Conservation (phyloP, 1,140 invertebrate species). For the Drosophila neocordata region DNA sequence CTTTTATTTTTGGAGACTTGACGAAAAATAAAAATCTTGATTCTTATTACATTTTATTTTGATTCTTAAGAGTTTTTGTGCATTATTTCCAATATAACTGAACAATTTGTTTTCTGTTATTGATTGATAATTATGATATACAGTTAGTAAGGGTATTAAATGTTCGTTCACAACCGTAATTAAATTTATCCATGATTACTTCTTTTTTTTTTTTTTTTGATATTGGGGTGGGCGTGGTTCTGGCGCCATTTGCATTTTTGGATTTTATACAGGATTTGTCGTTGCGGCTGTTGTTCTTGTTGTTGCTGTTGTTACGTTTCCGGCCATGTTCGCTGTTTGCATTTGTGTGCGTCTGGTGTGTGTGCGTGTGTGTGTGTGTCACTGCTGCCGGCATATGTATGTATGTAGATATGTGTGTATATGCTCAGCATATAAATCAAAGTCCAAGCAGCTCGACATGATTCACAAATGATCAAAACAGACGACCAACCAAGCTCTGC, state of each 20-base stretch:
- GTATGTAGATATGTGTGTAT: constrained; percentile 29
- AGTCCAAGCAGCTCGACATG: constrained; percentile 73
- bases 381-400: no score
- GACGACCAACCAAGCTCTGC: constrained; percentile 30
- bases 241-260: constrained; percentile 49
- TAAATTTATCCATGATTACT: background rate
- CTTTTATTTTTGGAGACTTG: no score
- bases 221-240: constrained; percentile 19
- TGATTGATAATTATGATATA: background rate
- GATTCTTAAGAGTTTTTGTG: no score
- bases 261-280: constrained; percentile 42
- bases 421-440: constrained; percentile 65
- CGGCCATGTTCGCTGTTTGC: constrained; percentile 33
- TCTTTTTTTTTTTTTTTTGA: background rate
- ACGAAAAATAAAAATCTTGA: no score
- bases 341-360: constrained; percentile 16
- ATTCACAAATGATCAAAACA: constrained; percentile 78
- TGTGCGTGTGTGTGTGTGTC: background rate
- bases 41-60: no score
- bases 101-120: no score
- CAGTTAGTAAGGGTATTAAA: background rate
- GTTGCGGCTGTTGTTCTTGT: constrained; percentile 12
- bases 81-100: no score
- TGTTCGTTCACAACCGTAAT: background rate
- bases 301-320: constrained; percentile 32